Conservation (phyloP, 2,113 vertebrate genomes). For the Fulmarus glacialis region DNA sequence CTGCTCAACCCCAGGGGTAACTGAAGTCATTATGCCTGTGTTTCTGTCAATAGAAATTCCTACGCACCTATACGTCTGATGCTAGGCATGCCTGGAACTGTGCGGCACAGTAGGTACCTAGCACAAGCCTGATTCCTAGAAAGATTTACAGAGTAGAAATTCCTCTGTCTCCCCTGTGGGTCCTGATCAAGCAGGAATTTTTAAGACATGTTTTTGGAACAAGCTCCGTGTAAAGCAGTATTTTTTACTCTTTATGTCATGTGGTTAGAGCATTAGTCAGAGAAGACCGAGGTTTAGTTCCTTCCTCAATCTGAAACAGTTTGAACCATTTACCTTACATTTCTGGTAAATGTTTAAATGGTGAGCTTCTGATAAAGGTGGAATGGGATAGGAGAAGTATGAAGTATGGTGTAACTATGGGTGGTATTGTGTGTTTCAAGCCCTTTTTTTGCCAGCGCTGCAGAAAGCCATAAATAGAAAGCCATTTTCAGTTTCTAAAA, state of each 20-base stretch:
- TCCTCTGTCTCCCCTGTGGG: not conserved
- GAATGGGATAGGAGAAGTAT: not conserved
- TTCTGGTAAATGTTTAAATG: not conserved
- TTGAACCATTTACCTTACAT: not conserved
- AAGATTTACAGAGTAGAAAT: not conserved
- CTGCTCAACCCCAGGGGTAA: not conserved
- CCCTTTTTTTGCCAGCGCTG: not conserved
- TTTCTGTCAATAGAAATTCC: not conserved
- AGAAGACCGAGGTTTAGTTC: not conserved
- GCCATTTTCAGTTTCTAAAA: not conserved
- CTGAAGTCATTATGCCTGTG: not conserved
- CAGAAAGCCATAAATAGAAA: not conserved
- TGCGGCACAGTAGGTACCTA: not conserved
- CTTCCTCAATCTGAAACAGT: not conserved
- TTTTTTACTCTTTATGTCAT: not conserved
- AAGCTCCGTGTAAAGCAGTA: not conserved
- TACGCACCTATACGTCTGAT: not conserved
- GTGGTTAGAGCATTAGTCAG: not conserved
- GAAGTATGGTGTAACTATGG: not conserved
- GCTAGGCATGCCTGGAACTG: not conserved
- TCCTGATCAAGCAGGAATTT: not conserved
- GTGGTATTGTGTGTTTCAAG: not conserved
- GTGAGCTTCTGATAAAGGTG: not conserved
- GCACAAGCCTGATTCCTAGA: not conserved
- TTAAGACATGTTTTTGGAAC: not conserved